Evolutionary conservation across 2,888 invertebrate genomes (phyloP).

Genomic region (Podabrus alpinus): DNA sequence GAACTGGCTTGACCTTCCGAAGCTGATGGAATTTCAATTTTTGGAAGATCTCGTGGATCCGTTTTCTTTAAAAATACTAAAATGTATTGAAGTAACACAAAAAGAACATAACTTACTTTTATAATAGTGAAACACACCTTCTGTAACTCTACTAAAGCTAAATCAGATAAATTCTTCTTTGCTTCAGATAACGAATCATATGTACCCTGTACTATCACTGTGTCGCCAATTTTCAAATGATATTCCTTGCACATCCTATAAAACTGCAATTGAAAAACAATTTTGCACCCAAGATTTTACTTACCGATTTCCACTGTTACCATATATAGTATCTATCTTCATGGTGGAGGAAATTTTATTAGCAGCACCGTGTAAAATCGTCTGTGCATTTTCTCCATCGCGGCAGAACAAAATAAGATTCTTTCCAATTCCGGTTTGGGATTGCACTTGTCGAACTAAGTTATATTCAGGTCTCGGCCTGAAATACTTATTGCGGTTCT

Average conservation of each 20-base stretch:
- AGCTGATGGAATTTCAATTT: slow-evolving; percentile 2
- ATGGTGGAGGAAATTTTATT: slow-evolving; percentile 2
- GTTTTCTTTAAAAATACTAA: slow-evolving; percentile 12
- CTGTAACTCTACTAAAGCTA: slow-evolving; percentile 12
- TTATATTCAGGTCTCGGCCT: not conserved
- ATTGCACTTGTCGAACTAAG: slow-evolving; percentile 4
- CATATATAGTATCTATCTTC: not conserved
- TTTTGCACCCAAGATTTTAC: not conserved
- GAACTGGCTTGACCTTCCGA: not conserved
- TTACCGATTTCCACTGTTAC: not conserved
- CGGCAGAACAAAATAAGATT: slow-evolving; percentile 10
- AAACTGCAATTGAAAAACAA: not conserved
- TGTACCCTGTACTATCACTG: slow-evolving; percentile 6
- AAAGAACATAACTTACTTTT: slow-evolving; percentile 8
- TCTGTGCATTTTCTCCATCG: not conserved
- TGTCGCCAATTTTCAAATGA: slow-evolving; percentile 7
- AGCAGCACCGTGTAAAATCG: not conserved
- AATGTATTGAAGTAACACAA: not conserved
- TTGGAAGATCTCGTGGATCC: slow-evolving; percentile 10
- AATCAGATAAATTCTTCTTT: slow-evolving; percentile 8
- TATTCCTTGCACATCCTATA: not conserved
- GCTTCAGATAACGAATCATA: not conserved
- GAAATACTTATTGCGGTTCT: not conserved
- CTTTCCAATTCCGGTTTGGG: slow-evolving; percentile 10
- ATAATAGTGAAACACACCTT: slow-evolving; percentile 20